These are phyloP conservation scores for Seira sanloemensis DNA, from an alignment of 2,888 invertebrate species.

Conservation along the genomic window DNA sequence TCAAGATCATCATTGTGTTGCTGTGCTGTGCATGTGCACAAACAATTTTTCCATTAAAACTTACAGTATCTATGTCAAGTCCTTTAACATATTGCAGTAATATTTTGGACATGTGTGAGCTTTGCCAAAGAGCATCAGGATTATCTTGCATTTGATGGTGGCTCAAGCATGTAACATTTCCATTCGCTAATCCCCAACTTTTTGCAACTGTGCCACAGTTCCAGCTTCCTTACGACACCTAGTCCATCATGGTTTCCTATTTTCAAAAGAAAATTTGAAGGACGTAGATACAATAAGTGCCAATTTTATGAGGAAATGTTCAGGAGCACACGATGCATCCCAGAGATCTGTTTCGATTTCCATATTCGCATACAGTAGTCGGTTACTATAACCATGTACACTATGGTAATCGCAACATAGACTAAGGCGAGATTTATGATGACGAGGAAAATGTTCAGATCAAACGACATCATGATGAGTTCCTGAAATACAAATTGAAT, in stretches of 20 bases:
- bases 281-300: slow-evolving; percentile 99
- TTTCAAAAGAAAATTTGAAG: slow-evolving; percentile 85
- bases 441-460: slow-evolving; percentile 53
- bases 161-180: slow-evolving; percentile 83
- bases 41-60: slow-evolving; percentile 31
- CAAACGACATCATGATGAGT: slow-evolving; percentile 46
- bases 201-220: slow-evolving; percentile 88
- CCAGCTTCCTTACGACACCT: slow-evolving; percentile 83
- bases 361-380: slow-evolving; percentile 55
- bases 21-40: no score
- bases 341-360: slow-evolving; percentile 53
- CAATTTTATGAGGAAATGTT: slow-evolving; percentile 82
- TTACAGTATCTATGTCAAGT: slow-evolving; percentile 84
- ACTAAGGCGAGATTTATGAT: slow-evolving; percentile 45
- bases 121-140: slow-evolving; percentile 86
- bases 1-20: no score
- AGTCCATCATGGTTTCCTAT: slow-evolving; percentile 83
- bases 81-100: slow-evolving; percentile 83
- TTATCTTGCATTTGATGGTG: slow-evolving; percentile 82
- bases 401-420: slow-evolving; percentile 45
- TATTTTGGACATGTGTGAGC: slow-evolving; percentile 80
- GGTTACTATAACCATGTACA: slow-evolving; percentile 49
- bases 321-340: slow-evolving; percentile 81
- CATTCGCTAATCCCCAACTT: slow-evolving; percentile 86
- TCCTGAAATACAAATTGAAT: no score